Evolutionary conservation across 2,797 vertebrate species (phyloP).

Genomic region (Pogonophryne albipinna): DNA sequence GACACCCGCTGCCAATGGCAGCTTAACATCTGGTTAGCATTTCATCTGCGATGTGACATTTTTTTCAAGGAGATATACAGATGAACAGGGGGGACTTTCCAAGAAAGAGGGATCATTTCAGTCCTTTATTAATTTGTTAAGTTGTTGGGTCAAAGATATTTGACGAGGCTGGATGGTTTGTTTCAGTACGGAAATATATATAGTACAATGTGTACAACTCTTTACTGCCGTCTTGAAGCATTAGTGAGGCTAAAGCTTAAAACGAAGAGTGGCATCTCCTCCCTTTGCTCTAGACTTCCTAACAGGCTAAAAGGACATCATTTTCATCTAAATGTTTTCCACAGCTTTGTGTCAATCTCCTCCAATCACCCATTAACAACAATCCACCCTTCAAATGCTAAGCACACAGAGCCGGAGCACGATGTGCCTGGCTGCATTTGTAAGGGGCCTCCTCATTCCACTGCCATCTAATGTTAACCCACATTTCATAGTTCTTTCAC

Average conservation of each 20-base stretch:
- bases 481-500: slow-evolving; percentile 43
- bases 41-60: slow-evolving; percentile 69
- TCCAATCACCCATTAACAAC: slow-evolving; percentile 53
- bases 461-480: slow-evolving; percentile 55
- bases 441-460: slow-evolving; percentile 44
- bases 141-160: slow-evolving; percentile 28
- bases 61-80: slow-evolving; percentile 55
- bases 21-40: slow-evolving; percentile 82
- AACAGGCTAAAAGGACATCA: slow-evolving; percentile 45
- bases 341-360: slow-evolving; percentile 48
- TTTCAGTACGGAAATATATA: slow-evolving; percentile 41
- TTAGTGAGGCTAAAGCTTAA: slow-evolving; percentile 45
- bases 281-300: slow-evolving; percentile 42
- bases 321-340: slow-evolving; percentile 61
- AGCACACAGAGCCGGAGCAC: slow-evolving; percentile 39
- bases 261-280: slow-evolving; percentile 50
- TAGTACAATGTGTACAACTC: slow-evolving; percentile 10
- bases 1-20: slow-evolving; percentile 63
- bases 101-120: slow-evolving; percentile 64
- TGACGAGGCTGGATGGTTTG: slow-evolving; percentile 36
- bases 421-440: slow-evolving; percentile 60
- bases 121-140: slow-evolving; percentile 42
- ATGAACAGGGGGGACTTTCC: slow-evolving; percentile 60
- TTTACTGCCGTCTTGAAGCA: slow-evolving; percentile 21
- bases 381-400: slow-evolving; percentile 53